Evolutionary conservation across 2,113 vertebrate species (phyloP).

Genomic region (Sphyrna mokarran): DNA sequence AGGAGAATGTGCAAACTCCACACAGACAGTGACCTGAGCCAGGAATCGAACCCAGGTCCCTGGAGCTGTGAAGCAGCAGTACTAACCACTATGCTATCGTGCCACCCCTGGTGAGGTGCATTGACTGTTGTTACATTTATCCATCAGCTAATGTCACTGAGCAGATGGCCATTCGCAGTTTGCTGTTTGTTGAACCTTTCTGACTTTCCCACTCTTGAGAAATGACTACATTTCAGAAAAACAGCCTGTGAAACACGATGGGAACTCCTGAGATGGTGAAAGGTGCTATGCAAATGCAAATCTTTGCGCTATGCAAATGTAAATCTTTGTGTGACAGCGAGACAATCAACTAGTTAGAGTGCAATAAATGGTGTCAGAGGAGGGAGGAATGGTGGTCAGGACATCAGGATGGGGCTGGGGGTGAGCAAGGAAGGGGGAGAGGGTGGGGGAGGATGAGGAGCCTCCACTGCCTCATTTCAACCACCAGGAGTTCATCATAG

Average conservation of each 20-base stretch:
- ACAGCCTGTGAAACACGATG: not conserved
- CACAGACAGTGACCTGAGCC: too few species aligned
- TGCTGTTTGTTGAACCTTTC: not conserved
- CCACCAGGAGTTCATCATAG: too few species aligned
- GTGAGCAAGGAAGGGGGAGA: too few species aligned
- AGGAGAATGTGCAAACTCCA: too few species aligned
- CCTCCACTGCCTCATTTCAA: too few species aligned
- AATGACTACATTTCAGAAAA: not conserved
- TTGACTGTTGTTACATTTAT: not conserved
- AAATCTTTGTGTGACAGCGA: not conserved
- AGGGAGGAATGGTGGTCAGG: not conserved
- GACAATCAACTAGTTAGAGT: not conserved
- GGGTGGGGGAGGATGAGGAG: too few species aligned
- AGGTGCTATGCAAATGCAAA: not conserved
- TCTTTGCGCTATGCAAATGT: not conserved
- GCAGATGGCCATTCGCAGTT: not conserved
- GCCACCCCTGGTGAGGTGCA: not conserved
- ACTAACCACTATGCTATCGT: too few species aligned
- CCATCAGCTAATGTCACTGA: not conserved
- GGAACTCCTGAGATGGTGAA: not conserved
- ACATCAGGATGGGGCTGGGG: not conserved
- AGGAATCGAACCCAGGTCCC: too few species aligned
- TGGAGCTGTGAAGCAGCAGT: too few species aligned
- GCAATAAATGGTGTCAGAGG: not conserved
- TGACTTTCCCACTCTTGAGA: not conserved